Conservation (phyloP, 1,140 invertebrate species). For the Papilio machaon region DNA sequence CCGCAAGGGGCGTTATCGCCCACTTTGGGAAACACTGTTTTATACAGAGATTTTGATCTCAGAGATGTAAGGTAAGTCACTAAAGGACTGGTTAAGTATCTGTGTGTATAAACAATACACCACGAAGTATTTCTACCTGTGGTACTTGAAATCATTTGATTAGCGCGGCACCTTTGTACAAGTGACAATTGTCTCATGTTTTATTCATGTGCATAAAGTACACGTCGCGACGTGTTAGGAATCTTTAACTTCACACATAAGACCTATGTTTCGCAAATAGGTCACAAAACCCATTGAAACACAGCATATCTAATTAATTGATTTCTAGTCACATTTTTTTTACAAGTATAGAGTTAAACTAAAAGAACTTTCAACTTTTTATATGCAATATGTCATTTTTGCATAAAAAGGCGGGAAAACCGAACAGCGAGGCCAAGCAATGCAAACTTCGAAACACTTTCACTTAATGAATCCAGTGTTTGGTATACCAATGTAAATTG, state of each 20-base stretch:
- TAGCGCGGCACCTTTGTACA: constrained; percentile 3
- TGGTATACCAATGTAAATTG: constrained; percentile 2
- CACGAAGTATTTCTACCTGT: neutral
- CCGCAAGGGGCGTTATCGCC: too few relatives aligned
- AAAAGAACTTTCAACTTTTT: constrained; percentile 8
- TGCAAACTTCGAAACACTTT: constrained; percentile 3
- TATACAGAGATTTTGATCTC: too few relatives aligned
- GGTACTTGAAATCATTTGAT: constrained; percentile 14
- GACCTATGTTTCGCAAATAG: constrained; percentile 19
- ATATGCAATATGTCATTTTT: constrained; percentile 8
- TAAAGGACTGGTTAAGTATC: too few relatives aligned
- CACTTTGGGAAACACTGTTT: too few relatives aligned
- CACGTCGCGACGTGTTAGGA: neutral
- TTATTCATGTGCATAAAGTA: constrained; percentile 14
- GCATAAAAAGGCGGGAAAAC: constrained; percentile 16
- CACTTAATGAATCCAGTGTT: constrained; percentile 5
- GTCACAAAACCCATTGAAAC: neutral
- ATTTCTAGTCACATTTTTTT: neutral
- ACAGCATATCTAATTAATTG: too few relatives aligned
- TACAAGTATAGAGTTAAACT: neutral
- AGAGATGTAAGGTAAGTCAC: too few relatives aligned
- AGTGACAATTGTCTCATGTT: constrained; percentile 8
- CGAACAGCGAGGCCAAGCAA: neutral
- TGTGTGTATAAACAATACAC: neutral
- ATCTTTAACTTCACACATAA: constrained; percentile 7